A percentile compares a stretch with the other conserved stretches of the same genome.
Evolutionary conservation across 2,797 vertebrate species (phyloP).

Genomic region (Danio aesculapii): DNA sequence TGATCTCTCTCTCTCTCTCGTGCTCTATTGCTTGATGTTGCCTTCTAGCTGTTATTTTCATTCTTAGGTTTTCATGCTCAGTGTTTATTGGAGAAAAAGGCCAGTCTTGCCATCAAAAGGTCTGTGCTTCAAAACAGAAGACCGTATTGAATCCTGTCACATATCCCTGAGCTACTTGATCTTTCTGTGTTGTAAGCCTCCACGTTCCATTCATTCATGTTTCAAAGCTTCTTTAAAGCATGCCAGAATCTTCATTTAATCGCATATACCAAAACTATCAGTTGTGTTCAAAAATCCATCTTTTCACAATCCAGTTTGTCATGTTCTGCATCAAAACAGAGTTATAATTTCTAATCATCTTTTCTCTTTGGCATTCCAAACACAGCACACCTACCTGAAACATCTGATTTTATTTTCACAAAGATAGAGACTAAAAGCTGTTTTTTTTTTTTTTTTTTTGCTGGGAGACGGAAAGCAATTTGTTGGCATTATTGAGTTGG

Average conservation of each 20-base stretch:
- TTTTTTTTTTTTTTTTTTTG: constrained; percentile 33
- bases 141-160: neutral
- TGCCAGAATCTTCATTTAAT: constrained; percentile 24
- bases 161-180: constrained; percentile 36
- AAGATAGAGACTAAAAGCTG: neutral
- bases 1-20: neutral
- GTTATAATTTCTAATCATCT: constrained; percentile 27
- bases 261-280: neutral
- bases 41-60: constrained; percentile 25
- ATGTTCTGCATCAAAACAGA: constrained; percentile 11
- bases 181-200: constrained; percentile 21
- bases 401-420: constrained; percentile 14
- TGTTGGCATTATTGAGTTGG: constrained; percentile 67
- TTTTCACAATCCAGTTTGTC: constrained; percentile 22
- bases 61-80: constrained; percentile 3
- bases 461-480: constrained; percentile 59
- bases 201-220: constrained; percentile 6
- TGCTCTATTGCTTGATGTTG: neutral
- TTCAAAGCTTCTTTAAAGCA: constrained; percentile 1
- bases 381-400: constrained; percentile 21
- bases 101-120: constrained; percentile 9
- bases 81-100: constrained; percentile 19
- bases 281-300: neutral
- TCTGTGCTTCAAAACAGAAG: constrained; percentile 1
- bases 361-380: constrained; percentile 29